Conservation (phyloP, 2,113 vertebrate genomes). For the Ophthalmolycus amberensis region DNA sequence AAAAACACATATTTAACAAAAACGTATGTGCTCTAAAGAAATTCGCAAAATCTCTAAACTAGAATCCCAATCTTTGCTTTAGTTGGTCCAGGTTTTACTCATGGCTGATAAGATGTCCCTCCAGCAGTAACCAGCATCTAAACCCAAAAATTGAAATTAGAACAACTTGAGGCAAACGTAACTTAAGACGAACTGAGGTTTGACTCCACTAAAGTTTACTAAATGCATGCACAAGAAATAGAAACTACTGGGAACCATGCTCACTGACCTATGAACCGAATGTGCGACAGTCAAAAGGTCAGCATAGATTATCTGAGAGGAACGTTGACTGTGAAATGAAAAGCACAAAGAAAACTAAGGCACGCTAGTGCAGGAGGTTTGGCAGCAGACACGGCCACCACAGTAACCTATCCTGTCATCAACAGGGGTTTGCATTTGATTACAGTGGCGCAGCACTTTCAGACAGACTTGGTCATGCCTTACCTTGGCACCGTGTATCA, state of each 20-base stretch:
- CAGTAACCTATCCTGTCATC: neutral
- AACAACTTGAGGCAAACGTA: neutral
- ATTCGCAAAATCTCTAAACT: neutral
- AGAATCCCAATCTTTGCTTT: neutral
- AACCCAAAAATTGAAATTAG: neutral
- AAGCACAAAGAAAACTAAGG: neutral
- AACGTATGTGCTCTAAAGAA: neutral
- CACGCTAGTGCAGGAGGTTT: neutral
- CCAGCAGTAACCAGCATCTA: neutral
- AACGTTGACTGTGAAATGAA: neutral
- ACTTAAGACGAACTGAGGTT: neutral
- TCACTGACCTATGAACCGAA: neutral
- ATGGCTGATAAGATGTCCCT: neutral
- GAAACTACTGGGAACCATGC: neutral
- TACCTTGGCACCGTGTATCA: neutral
- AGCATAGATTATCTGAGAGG: neutral
- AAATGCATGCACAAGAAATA: neutral
- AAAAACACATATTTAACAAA: neutral
- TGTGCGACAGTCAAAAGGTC: neutral
- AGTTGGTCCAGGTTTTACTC: neutral
- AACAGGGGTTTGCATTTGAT: constrained; percentile 11
- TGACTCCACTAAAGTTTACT: neutral
- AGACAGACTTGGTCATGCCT: constrained; percentile 8
- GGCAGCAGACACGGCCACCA: constrained; percentile 5
- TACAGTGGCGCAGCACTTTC: neutral